These are phyloP conservation scores for Nylanderia fulva DNA, from an alignment of 1,140 invertebrate species.

Conservation along the genomic window DNA sequence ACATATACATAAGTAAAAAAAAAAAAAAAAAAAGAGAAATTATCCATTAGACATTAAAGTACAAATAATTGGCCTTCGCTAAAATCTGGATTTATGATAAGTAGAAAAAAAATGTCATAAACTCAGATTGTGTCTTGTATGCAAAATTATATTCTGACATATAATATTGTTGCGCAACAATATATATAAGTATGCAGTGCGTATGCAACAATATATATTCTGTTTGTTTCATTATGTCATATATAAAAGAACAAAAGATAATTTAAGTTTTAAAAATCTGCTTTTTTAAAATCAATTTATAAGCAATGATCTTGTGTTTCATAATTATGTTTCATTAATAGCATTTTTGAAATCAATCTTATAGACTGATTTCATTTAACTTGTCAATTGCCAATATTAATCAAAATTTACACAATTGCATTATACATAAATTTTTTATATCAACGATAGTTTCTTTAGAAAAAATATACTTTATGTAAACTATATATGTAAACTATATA, in stretches of 20 bases:
- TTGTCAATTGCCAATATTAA: not conserved
- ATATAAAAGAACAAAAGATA: not conserved
- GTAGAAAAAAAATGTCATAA: not conserved
- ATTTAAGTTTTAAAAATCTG: not conserved
- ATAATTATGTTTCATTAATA: not conserved
- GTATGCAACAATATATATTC: no score
- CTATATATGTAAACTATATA: no score
- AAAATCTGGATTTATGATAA: not conserved
- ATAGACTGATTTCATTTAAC: not conserved
- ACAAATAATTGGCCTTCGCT: not conserved
- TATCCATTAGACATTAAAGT: not conserved
- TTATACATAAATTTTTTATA: not conserved
- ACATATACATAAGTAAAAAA: conserved; percentile 11
- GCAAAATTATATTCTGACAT: conserved; percentile 7
- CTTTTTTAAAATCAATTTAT: not conserved
- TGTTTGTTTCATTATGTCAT: not conserved
- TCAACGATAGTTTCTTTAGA: not conserved
- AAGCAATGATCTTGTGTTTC: not conserved
- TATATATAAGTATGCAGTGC: no score
- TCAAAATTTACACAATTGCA: not conserved
- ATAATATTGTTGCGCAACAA: no score
- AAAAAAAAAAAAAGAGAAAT: conserved; percentile 35
- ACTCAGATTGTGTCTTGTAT: not conserved
- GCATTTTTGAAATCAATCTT: not conserved
- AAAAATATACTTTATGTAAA: no score